phyloP scores from a whole-genome alignment of 1,140 invertebrate genomes.

The Gonatopus flavifemur region DNA sequence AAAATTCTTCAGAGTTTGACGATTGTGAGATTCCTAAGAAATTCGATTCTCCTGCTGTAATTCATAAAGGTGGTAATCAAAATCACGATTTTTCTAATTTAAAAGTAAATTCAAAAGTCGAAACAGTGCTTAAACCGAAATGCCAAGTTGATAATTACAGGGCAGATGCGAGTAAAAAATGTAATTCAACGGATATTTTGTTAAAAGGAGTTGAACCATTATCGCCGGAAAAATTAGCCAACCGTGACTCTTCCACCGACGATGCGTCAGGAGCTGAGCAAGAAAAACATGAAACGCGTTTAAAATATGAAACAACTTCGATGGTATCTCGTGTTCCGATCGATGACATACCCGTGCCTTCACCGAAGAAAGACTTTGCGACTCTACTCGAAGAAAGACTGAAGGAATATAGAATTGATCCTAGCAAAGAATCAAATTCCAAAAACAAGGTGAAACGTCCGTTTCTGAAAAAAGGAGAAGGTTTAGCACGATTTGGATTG shows the following conservation, averaged over 20 bases:
- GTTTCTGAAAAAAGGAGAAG: constrained; percentile 57
- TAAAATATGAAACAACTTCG: no score
- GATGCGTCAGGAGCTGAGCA: constrained; percentile 43
- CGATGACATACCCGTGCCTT: constrained; percentile 52
- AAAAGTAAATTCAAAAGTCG: no score
- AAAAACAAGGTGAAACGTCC: constrained; percentile 34
- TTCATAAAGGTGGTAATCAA: no score
- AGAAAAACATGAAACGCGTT: constrained; percentile 45
- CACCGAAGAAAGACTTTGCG: constrained; percentile 52
- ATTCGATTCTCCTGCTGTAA: no score
- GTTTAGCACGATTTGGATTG: constrained; percentile 47
- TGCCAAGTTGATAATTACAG: no score
- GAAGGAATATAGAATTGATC: constrained; percentile 24
- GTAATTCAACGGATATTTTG: constrained; percentile 11
- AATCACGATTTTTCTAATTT: no score
- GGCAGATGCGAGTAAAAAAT: no score
- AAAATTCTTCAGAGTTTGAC: no score
- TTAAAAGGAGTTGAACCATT: constrained; percentile 32
- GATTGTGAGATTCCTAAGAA: no score
- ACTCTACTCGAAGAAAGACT: constrained; percentile 51
- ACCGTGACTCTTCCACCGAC: constrained; percentile 26
- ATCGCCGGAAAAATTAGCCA: constrained; percentile 17
- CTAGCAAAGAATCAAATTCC: constrained; percentile 7
- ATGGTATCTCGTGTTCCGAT: constrained; percentile 22
- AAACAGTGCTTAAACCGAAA: no score